Percentiles rank a stretch among this genome's conserved stretches.
Evolutionary conservation across 2,113 vertebrate genomes (phyloP).

Genomic region (Protomyctophum bolini): DNA sequence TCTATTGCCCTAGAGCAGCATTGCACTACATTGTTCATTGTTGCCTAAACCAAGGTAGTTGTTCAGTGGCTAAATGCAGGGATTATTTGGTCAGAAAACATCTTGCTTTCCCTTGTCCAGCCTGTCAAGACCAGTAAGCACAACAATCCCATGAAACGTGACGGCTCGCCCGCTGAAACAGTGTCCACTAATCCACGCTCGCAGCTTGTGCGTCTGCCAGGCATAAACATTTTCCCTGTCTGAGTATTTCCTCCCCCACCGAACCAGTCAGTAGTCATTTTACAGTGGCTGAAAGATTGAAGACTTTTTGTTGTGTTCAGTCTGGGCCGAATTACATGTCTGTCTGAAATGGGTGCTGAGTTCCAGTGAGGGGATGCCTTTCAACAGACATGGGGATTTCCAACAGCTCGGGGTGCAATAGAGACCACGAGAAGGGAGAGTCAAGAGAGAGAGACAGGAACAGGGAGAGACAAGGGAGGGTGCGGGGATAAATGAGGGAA

Average conservation of each 20-base stretch:
- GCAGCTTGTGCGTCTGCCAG: conserved; percentile 29
- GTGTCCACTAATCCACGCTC: conserved; percentile 40
- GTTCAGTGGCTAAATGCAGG: conserved; percentile 19
- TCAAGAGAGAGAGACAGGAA: conserved; percentile 24
- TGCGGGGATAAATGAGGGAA: too few relatives aligned
- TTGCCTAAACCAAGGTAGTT: conserved; percentile 37
- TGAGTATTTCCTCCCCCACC: conserved; percentile 57
- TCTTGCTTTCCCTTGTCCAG: conserved; percentile 12
- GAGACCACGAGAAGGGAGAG: conserved; percentile 19
- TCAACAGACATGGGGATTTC: conserved; percentile 68
- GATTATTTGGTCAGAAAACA: conserved; percentile 60
- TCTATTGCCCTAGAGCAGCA: neutral
- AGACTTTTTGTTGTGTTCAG: conserved; percentile 51
- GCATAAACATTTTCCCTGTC: conserved; percentile 57
- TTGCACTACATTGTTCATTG: conserved; percentile 28
- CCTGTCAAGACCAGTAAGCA: conserved; percentile 53
- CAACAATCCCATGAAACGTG: conserved; percentile 33
- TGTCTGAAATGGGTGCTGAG: conserved; percentile 66
- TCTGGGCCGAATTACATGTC: conserved; percentile 56
- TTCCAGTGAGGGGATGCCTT: conserved; percentile 62
- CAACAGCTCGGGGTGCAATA: conserved; percentile 53
- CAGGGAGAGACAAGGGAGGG: conserved; percentile 6
- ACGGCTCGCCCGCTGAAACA: conserved; percentile 35
- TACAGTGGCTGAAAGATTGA: conserved; percentile 58
- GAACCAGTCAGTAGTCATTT: conserved; percentile 56